Percentiles rank a stretch among this genome's conserved stretches.
Conservation (phyloP, 35 echinoderm and acorn worm genomes). For the Amphiura filiformis region DNA sequence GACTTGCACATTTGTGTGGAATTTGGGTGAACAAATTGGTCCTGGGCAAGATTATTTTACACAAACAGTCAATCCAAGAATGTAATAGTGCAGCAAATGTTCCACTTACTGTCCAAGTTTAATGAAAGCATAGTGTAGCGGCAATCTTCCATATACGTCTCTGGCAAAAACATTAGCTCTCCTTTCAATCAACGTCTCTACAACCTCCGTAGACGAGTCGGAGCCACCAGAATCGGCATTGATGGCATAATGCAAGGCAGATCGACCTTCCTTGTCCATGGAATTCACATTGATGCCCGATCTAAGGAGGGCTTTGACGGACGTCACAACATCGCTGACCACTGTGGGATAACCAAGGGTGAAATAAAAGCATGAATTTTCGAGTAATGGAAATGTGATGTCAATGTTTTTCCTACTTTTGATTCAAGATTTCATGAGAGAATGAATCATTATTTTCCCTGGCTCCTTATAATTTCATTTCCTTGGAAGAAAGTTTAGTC, state of each 20-base stretch:
- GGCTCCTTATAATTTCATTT: too few species aligned
- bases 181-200: conserved; percentile 68
- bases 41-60: too few species aligned
- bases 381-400: too few species aligned
- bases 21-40: too few species aligned
- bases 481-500: too few species aligned
- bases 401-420: too few species aligned
- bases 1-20: too few species aligned
- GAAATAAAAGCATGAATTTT: too few species aligned
- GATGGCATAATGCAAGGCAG: conserved; percentile 78
- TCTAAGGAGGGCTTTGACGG: conserved; percentile 31
- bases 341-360: not conserved
- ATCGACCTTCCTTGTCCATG: conserved; percentile 56
- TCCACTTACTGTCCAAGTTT: conserved; percentile 62
- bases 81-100: too few species aligned
- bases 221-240: conserved; percentile 51
- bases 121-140: conserved; percentile 93
- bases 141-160: conserved; percentile 75
- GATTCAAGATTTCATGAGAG: too few species aligned
- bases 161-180: conserved; percentile 68
- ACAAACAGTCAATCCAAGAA: too few species aligned
- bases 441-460: too few species aligned
- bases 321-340: conserved; percentile 24
- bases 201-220: conserved; percentile 67
- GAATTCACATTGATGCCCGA: conserved; percentile 54